Conservation (phyloP, 2,113 vertebrate species). For the Chloebia gouldiae region DNA sequence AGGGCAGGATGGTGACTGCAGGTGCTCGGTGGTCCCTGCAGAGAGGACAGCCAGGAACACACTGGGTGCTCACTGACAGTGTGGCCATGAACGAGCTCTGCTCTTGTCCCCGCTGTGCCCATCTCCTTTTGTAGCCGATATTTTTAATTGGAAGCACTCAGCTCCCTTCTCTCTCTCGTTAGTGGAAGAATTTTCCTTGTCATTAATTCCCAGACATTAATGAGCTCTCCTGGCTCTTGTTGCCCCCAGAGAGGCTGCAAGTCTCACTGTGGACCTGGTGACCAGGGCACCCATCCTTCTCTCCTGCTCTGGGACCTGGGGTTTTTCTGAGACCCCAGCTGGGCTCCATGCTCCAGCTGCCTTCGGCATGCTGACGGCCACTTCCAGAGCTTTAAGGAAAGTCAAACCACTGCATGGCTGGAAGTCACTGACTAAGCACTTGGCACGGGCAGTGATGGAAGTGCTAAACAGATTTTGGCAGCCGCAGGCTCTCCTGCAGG, state of each 20-base stretch:
- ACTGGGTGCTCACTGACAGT: rapidly evolving
- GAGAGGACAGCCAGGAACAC: not conserved
- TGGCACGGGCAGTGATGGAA: conserved; percentile 32
- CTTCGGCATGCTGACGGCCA: not conserved
- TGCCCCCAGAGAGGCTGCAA: not conserved
- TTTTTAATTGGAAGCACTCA: not conserved
- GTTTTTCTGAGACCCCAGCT: not conserved
- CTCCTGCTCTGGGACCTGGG: not conserved
- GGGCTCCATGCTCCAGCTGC: not conserved
- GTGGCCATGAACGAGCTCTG: not conserved
- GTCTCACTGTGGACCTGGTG: rapidly evolving
- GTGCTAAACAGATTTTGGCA: conserved; percentile 59
- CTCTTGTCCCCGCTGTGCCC: not conserved
- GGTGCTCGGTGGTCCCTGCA: rapidly evolving
- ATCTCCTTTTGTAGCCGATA: not conserved
- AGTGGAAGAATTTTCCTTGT: not conserved
- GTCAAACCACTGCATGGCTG: conserved; percentile 44
- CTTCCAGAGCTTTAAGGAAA: conserved; percentile 35
- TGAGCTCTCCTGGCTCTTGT: not conserved
- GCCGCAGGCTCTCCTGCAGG: conserved; percentile 52
- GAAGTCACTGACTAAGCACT: conserved; percentile 63
- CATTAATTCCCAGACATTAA: not conserved
- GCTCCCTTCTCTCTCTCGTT: not conserved
- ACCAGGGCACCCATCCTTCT: not conserved
- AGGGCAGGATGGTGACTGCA: not conserved